Percentiles rank a stretch among this genome's conserved stretches.
Conservation (phyloP, 2,113 vertebrate species). For the Perognathus longimembris region DNA sequence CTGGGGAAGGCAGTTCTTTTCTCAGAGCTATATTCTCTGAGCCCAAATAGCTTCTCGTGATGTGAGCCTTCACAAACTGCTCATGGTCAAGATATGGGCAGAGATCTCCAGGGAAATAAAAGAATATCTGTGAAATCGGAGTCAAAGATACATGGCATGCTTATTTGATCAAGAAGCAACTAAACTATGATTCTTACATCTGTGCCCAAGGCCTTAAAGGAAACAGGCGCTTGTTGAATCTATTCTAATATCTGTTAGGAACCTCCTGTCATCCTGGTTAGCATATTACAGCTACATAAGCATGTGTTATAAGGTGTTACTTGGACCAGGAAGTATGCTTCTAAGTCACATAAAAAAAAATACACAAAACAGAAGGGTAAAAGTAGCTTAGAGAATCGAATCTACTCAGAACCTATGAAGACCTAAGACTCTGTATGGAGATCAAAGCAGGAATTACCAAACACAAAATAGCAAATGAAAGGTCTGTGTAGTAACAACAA, state of each 20-base stretch:
- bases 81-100: neutral
- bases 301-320: neutral
- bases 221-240: neutral
- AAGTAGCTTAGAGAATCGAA: neutral
- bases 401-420: neutral
- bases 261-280: neutral
- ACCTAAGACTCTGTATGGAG: neutral
- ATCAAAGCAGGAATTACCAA: neutral
- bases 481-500: neutral
- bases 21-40: neutral
- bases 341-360: neutral
- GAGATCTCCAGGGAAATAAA: constrained; percentile 61
- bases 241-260: constrained; percentile 49
- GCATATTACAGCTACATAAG: neutral
- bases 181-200: constrained; percentile 41
- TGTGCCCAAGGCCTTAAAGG: constrained; percentile 18
- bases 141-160: constrained; percentile 49
- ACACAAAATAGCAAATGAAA: constrained; percentile 18
- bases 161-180: constrained; percentile 60
- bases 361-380: neutral
- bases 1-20: constrained; percentile 18
- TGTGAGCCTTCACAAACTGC: neutral
- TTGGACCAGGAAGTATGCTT: neutral
- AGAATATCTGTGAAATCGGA: constrained; percentile 44
- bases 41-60: constrained; percentile 4